Base-by-base conservation (phyloP, 2,113 vertebrate genomes). In the Labeo rohita region DNA sequence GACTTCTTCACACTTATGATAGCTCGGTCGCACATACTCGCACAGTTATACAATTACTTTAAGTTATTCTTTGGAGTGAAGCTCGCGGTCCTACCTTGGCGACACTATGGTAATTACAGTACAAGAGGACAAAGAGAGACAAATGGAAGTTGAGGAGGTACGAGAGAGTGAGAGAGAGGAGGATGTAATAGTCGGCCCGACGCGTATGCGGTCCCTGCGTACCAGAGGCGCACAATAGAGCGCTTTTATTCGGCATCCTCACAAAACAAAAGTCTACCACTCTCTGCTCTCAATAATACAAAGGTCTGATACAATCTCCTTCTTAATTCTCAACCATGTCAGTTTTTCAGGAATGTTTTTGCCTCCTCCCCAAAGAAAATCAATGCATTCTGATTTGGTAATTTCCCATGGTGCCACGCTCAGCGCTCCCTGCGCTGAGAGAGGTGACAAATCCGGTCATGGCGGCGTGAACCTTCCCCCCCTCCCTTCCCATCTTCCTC, bases 341-440 rank as follows among this genome's bases (percentile, higher is more conserved):
- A 88, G 88, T 86, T 89, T 89, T 88, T 68, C 50, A 86, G 79
- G 77, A 79, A 88, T 87, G 65, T 61, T 86, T 83, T 83, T 84
- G 66, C 85, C 87, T 87, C 85, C 83, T 88, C 90, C 90, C 94
- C 93, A 86, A 93, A 84, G 90, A 94, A 97, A 98, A 97, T 98
- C 97, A 95, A 97, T 97, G 96, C 93, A 90, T 96, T 97, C 95
- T 95, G 95, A 96, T 96, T 96, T 94, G 90, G 92, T 97, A 96
- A 97, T 98, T 98, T 98, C 97, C 97, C 97, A 96, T 91, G 97
- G 94, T 97, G 95, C 95, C 92, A 93, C 91, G 91, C 95, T 91
- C 84, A 90, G 91, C 90, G 93, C 89, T 92, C 93, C 86, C 90
- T 88, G 93, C 94, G 94, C 91, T 90, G 65, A 93, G 94, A 91